Conservation (phyloP, 35 echinoderm and acorn worm species). For the Hemicentrotus pulcherrimus region DNA sequence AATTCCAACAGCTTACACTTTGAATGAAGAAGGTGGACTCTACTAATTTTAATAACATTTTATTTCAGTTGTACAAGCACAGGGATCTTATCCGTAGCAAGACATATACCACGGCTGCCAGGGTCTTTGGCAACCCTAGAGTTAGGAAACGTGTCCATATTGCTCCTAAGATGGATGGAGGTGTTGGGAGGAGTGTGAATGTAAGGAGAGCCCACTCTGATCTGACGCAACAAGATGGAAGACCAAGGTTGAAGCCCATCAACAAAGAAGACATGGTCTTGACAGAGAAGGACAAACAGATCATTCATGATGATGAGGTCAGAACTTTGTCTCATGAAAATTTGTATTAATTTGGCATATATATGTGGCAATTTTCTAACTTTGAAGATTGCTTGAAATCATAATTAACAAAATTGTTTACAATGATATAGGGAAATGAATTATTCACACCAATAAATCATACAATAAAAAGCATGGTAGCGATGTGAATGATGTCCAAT, state of each 20-base stretch:
- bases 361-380: too few relatives aligned
- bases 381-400: too few relatives aligned
- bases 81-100: constrained; percentile 70
- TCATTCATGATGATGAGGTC: constrained; percentile 31
- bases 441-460: too few relatives aligned
- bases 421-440: too few relatives aligned
- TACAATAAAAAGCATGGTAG: too few relatives aligned
- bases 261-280: background rate
- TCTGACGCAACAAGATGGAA: background rate
- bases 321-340: background rate
- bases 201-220: background rate
- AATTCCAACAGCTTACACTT: background rate
- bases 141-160: constrained; percentile 64
- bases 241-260: constrained; percentile 16
- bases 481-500: too few relatives aligned
- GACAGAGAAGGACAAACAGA: constrained; percentile 33
- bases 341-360: background rate
- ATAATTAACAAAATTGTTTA: too few relatives aligned
- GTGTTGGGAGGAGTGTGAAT: constrained; percentile 44
- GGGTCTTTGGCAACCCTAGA: constrained; percentile 68
- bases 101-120: constrained; percentile 55
- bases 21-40: background rate
- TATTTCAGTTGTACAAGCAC: constrained; percentile 62
- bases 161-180: constrained; percentile 67
- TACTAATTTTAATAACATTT: background rate